Evolutionary conservation across 2,888 invertebrate genomes (phyloP).

Genomic region (Dryococelus australis): DNA sequence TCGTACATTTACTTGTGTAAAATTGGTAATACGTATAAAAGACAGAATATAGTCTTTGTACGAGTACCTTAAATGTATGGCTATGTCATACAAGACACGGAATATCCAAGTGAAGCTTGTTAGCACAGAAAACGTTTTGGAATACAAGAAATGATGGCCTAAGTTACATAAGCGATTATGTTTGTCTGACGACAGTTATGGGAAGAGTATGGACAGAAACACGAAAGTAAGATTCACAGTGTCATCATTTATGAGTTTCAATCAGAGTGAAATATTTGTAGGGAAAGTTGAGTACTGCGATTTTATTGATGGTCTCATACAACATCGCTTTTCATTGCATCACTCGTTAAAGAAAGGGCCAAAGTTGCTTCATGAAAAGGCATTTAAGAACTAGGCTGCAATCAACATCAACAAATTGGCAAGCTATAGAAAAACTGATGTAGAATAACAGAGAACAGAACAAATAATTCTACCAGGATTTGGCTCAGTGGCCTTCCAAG

Average conservation of each 20-base stretch:
- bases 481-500: neutral
- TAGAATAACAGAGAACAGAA: neutral
- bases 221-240: neutral
- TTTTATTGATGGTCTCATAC: neutral
- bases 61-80: neutral
- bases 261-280: neutral
- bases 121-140: neutral
- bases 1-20: neutral
- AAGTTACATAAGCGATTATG: neutral
- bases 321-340: neutral
- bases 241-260: neutral
- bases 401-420: neutral
- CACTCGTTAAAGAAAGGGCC: neutral
- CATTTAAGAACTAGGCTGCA: neutral
- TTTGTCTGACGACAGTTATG: constrained; percentile 3
- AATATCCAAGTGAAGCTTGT: neutral
- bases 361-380: neutral
- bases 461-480: neutral
- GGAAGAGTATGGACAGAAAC: neutral
- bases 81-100: neutral
- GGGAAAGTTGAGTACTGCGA: neutral
- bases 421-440: neutral
- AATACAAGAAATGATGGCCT: neutral
- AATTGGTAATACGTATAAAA: neutral
- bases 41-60: neutral